phyloP scores from a whole-genome alignment of 2,888 invertebrate species.

The Xylophagus ater region DNA sequence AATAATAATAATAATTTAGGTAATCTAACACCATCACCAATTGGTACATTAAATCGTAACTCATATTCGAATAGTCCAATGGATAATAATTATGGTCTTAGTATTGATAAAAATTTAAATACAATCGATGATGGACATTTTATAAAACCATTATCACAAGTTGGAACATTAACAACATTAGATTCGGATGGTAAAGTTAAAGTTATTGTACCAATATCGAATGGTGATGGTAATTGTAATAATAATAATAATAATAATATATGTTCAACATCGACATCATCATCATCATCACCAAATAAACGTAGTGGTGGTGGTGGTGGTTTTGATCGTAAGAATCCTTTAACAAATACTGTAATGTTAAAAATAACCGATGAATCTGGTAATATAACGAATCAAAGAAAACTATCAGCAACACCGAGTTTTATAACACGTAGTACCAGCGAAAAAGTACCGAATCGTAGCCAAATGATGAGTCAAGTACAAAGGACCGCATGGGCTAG shows the following conservation, averaged over 20 bases:
- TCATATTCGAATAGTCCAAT: constrained; percentile 34
- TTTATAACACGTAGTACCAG: constrained; percentile 69
- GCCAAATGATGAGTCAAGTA: constrained; percentile 74
- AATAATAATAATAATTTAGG: constrained; percentile 22
- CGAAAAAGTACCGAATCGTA: constrained; percentile 75
- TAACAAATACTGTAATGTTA: constrained; percentile 42
- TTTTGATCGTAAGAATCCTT: constrained; percentile 21
- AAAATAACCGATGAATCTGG: constrained; percentile 46
- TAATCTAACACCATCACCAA: constrained; percentile 33
- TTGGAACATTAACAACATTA: constrained; percentile 49
- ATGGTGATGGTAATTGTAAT: constrained; percentile 17
- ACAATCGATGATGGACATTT: constrained; percentile 48
- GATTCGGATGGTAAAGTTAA: constrained; percentile 50
- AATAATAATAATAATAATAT: constrained; percentile 37
- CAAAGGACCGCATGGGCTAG: constrained; percentile 74
- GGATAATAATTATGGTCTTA: constrained; percentile 28
- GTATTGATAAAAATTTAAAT: constrained; percentile 39
- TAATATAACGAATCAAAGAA: constrained; percentile 37
- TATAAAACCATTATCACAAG: constrained; percentile 56
- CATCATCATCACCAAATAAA: constrained; percentile 21
- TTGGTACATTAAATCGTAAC: constrained; percentile 34
- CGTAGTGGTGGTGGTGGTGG: constrained; percentile 21
- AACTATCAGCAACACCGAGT: constrained; percentile 46
- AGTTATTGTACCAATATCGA: constrained; percentile 51
- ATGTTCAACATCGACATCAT: constrained; percentile 23